Evolutionary conservation across 2,888 invertebrate genomes (phyloP).

Genomic region (Eupithecia dodoneata): DNA sequence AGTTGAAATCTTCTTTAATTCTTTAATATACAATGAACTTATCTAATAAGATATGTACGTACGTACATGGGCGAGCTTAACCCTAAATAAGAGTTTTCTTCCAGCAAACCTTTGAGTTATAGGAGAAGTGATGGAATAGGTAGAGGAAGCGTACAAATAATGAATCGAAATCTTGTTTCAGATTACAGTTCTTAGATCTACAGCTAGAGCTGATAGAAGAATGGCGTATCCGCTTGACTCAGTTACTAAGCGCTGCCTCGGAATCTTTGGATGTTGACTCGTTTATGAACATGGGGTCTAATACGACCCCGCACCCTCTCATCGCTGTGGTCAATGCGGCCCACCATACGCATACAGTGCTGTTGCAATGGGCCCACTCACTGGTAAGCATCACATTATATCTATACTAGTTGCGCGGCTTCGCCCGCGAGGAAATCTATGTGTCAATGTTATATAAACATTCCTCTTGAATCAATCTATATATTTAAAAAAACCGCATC

Average conservation of each 20-base stretch:
- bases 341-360: slow-evolving; percentile 71
- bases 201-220: slow-evolving; percentile 96
- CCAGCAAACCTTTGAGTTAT: no score
- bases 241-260: slow-evolving; percentile 83
- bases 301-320: slow-evolving; percentile 84
- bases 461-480: no score
- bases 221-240: slow-evolving; percentile 93
- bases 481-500: no score
- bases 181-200: slow-evolving; percentile 93
- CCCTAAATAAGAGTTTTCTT: no score
- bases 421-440: no score
- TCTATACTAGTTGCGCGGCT: no score
- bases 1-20: background rate
- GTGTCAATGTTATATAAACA: no score
- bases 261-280: slow-evolving; percentile 58
- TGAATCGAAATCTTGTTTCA: slow-evolving; percentile 47
- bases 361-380: slow-evolving; percentile 74
- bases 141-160: no score
- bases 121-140: no score
- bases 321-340: slow-evolving; percentile 77
- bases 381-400: slow-evolving; percentile 21
- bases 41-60: no score
- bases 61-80: no score
- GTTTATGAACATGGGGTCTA: slow-evolving; percentile 50
- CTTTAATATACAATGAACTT: no score